Evolutionary conservation across 2,888 invertebrate genomes (phyloP).

Genomic region (Venustoraphidia nigricollis): DNA sequence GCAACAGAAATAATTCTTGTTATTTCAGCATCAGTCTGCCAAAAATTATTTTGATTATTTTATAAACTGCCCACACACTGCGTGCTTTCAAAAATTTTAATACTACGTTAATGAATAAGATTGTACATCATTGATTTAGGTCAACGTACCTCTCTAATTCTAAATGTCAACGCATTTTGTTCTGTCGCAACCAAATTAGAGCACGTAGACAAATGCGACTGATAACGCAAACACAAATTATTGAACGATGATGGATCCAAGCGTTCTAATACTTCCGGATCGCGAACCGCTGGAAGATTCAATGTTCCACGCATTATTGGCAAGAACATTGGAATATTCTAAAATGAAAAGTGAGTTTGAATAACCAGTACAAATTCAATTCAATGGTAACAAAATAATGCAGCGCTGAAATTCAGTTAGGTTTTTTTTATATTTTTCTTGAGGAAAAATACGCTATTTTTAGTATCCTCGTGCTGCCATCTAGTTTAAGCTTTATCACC

Average conservation of each 20-base stretch:
- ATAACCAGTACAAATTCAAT: too few relatives aligned
- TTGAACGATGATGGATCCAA: conserved; percentile 47
- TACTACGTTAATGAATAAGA: background rate
- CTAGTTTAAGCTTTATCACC: too few relatives aligned
- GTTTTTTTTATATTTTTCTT: too few relatives aligned
- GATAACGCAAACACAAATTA: conserved; percentile 63
- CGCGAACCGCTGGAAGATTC: conserved; percentile 69
- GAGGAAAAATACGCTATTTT: too few relatives aligned
- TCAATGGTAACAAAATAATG: too few relatives aligned
- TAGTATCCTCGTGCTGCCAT: too few relatives aligned
- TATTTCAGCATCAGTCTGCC: conserved; percentile 57
- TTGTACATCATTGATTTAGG: background rate
- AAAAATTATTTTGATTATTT: conserved; percentile 9
- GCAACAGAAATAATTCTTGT: conserved; percentile 49
- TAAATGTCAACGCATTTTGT: conserved; percentile 55
- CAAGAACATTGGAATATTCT: conserved; percentile 80
- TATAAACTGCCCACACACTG: background rate
- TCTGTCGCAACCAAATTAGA: conserved; percentile 70
- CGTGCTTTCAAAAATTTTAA: background rate
- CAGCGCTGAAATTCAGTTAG: too few relatives aligned
- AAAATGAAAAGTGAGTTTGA: conserved; percentile 6
- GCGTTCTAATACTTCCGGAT: conserved; percentile 75
- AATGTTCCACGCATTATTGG: conserved; percentile 84
- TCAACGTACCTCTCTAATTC: conserved; percentile 55
- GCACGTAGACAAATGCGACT: conserved; percentile 69